Evolutionary conservation across 1,140 invertebrate species (phyloP), one percentile per base, ranked within the genome.

Genomic region (Subanguina moxae): DNA sequence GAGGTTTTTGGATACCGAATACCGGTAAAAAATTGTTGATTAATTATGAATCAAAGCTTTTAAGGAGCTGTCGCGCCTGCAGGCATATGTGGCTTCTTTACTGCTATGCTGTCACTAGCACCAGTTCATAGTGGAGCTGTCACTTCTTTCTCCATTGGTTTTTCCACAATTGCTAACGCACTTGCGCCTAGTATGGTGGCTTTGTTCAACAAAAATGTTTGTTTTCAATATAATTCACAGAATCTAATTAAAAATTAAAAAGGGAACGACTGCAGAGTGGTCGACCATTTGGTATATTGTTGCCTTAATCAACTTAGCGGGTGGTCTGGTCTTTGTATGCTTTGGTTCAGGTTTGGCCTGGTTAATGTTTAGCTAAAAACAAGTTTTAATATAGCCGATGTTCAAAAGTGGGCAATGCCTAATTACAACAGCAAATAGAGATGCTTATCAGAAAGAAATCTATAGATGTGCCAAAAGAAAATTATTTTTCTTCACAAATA

Each of bases 41-140:
- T n/a, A 59, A 28, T 19, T 58, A 58, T 5, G 25, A 1, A 58
- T 0, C 21, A 59, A 27, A 11, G 32, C 21, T 69, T 72, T 72
- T 8, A 46, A 48, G 67, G 28, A 69, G 30, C 8, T n/a, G 67
- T 43, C 46, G 71, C 48, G 25, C 27, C n/a, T 5, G 46, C 64
- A n/a, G 42, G 21, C 21, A 46, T 52, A 0, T 30, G 64, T 45
- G 67, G 67, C 68, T 68, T 68, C 32, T 68, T 32, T 1, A 68
- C 67, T 19, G 17, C 27, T 38, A 28, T 68, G 32, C 32, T 68
- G 27, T n/a, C 21, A 5, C 28, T 68, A 17, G 67, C 67, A 43
- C 67, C 67, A 23, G 17, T n/a, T n/a, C 71, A 57, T 43, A 68
- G 43, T 5, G 67, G 58, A 32, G 28, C 58, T 3, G 8, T 61